Evolutionary conservation across 92 coral and sea anemone species (phyloP).

Genomic region (Palythoa heliodiscus): DNA sequence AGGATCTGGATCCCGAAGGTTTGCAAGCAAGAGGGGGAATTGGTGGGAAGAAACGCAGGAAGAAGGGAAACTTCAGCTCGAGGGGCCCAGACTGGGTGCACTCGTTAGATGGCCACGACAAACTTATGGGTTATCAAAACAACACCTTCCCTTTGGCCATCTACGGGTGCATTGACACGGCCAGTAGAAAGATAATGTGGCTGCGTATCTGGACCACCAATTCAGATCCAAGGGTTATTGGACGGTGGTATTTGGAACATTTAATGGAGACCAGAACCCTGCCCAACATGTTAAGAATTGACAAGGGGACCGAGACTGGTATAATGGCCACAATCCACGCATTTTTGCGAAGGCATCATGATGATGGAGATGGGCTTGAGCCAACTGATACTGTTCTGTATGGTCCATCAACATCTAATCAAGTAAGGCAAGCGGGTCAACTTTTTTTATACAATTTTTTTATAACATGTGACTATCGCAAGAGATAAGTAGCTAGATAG

Average conservation of each 20-base stretch:
- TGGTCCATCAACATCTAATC: conserved; percentile 2
- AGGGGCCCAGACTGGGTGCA: too few relatives aligned
- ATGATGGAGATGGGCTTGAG: background rate
- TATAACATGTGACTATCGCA: background rate
- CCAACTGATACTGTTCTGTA: conserved; percentile 1
- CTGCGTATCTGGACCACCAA: background rate
- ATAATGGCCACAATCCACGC: background rate
- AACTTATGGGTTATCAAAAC: too few relatives aligned
- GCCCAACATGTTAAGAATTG: background rate
- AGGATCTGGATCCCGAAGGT: too few relatives aligned
- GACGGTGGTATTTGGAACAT: background rate
- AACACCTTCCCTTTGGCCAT: too few relatives aligned
- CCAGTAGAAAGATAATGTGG: background rate
- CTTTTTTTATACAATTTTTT: background rate
- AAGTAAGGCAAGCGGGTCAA: conserved; percentile 1
- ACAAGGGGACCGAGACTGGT: background rate
- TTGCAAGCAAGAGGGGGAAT: too few relatives aligned
- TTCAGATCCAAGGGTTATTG: background rate
- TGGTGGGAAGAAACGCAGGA: too few relatives aligned
- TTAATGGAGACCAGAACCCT: background rate
- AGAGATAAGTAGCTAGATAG: too few relatives aligned
- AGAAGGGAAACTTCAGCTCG: too few relatives aligned
- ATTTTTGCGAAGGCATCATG: background rate
- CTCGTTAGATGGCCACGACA: too few relatives aligned
- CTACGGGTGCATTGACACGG: too few relatives aligned